These are phyloP conservation scores for Clivina fossor DNA, from an alignment of 2,888 invertebrate species.

Conservation along the genomic window DNA sequence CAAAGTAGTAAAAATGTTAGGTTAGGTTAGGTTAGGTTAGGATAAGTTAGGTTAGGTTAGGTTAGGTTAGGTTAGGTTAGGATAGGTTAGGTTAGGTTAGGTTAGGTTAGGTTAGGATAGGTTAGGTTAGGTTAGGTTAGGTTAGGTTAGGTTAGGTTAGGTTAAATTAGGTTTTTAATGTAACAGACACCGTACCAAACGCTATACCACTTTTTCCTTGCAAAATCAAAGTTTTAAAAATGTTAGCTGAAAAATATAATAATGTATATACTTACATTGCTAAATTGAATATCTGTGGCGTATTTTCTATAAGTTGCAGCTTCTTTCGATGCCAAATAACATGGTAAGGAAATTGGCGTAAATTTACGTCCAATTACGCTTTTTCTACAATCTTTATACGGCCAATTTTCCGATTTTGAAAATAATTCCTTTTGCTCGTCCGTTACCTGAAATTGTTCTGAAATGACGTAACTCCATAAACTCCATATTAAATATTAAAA, in stretches of 20 bases:
- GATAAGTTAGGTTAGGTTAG: too few species aligned
- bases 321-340: constrained; percentile 29
- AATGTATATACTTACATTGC: constrained; percentile 8
- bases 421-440: constrained; percentile 24
- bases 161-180: too few species aligned
- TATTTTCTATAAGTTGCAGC: constrained; percentile 26
- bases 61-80: too few species aligned
- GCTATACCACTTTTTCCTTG: too few species aligned
- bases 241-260: not conserved
- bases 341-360: constrained; percentile 30
- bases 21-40: too few species aligned
- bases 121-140: too few species aligned
- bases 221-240: not conserved
- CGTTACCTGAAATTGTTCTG: constrained; percentile 29
- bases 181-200: too few species aligned
- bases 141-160: too few species aligned
- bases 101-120: too few species aligned
- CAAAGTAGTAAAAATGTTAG: too few species aligned
- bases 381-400: constrained; percentile 32
- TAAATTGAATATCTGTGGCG: constrained; percentile 18
- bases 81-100: too few species aligned
- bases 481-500: constrained; percentile 1
- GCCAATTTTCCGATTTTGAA: constrained; percentile 25
- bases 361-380: constrained; percentile 12
- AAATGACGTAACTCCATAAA: too few species aligned